Conservation (phyloP, 2,797 vertebrate genomes). For the Myripristis murdjan region DNA sequence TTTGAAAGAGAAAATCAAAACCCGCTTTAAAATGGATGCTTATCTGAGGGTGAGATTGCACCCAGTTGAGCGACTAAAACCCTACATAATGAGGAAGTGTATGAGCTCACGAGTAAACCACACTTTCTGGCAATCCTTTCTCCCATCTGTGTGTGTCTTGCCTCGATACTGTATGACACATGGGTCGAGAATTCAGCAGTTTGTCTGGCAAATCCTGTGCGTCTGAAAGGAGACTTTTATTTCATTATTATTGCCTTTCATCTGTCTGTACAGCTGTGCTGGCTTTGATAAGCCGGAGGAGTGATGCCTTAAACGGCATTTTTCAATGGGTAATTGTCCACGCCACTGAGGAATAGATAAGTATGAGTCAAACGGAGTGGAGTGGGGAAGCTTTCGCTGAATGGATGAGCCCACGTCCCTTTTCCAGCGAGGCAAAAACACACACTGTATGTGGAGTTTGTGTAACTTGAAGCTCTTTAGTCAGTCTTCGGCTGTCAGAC, state of each 20-base stretch:
- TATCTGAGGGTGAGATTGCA: not conserved
- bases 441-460: slow-evolving; percentile 36
- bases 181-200: slow-evolving; percentile 41
- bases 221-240: slow-evolving; percentile 53
- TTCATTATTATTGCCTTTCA: slow-evolving; percentile 70
- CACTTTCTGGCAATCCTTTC: slow-evolving; percentile 49
- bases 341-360: slow-evolving; percentile 56
- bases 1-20: not conserved
- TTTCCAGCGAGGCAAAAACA: slow-evolving; percentile 33
- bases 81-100: not conserved
- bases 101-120: slow-evolving; percentile 32
- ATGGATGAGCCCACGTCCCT: slow-evolving; percentile 40
- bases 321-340: slow-evolving; percentile 62
- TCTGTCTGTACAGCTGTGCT: slow-evolving; percentile 70
- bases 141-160: slow-evolving; percentile 57
- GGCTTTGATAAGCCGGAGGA: slow-evolving; percentile 66
- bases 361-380: slow-evolving; percentile 46
- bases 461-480: slow-evolving; percentile 40
- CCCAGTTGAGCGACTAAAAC: slow-evolving; percentile 2
- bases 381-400: slow-evolving; percentile 47
- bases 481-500: slow-evolving; percentile 53
- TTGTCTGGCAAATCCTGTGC: slow-evolving; percentile 25
- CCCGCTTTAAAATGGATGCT: slow-evolving; percentile 16
- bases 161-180: slow-evolving; percentile 46
- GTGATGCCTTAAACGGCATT: slow-evolving; percentile 23